Percentiles rank a stretch among this genome's conserved stretches.
Conservation (phyloP, 2,888 invertebrate genomes). For the Athripsodes cinereus region DNA sequence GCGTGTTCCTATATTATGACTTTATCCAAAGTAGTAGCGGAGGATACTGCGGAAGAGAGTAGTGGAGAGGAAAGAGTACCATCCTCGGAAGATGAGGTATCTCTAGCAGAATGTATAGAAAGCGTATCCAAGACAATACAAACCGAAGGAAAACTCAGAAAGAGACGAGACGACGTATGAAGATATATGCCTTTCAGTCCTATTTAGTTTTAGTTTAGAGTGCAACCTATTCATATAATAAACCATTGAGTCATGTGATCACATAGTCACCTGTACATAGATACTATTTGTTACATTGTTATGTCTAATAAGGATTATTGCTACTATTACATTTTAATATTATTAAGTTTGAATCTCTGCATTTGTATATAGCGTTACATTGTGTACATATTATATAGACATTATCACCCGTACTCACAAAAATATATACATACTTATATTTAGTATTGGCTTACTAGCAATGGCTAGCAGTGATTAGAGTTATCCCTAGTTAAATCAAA, state of each 20-base stretch:
- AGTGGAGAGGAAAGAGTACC: neutral
- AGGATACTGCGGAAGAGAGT: constrained; percentile 51
- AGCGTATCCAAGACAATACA: constrained; percentile 88
- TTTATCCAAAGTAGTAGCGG: constrained; percentile 67
- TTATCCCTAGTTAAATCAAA: no score
- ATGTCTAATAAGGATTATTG: no score
- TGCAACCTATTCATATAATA: no score
- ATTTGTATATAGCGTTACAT: no score
- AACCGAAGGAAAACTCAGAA: constrained; percentile 82
- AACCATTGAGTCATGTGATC: neutral
- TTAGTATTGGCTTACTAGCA: no score
- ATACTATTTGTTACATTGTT: neutral
- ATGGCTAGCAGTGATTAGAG: no score
- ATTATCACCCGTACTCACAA: no score
- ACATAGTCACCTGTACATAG: neutral
- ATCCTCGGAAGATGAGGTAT: constrained; percentile 48
- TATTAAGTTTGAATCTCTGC: no score
- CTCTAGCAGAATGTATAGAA: constrained; percentile 73
- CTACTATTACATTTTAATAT: no score
- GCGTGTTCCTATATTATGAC: constrained; percentile 92
- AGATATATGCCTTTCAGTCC: neutral
- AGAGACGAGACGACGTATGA: constrained; percentile 69
- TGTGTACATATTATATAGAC: no score
- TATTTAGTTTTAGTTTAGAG: no score
- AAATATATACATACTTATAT: no score